A percentile compares a stretch with the other conserved stretches of the same genome.
These are phyloP conservation scores for Amphilophus citrinellus DNA, from an alignment of 2,113 vertebrate genomes.

Conservation along the genomic window DNA sequence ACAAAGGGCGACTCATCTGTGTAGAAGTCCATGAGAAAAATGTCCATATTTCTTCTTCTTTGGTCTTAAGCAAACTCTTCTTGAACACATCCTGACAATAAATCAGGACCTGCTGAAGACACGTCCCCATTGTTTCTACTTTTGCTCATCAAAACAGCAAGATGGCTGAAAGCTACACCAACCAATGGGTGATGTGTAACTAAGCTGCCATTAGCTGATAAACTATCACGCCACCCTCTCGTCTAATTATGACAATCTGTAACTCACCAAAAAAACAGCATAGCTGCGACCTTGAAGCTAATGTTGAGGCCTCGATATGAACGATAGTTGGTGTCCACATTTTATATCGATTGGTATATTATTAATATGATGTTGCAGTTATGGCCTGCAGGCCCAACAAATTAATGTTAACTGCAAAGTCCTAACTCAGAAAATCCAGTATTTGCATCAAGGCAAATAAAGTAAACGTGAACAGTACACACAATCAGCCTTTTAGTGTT, in stretches of 20 bases:
- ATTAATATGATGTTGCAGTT: not conserved
- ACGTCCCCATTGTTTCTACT: not conserved
- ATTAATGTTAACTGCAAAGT: not conserved
- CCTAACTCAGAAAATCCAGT: not conserved
- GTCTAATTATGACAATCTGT: not conserved
- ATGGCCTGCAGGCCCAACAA: not conserved
- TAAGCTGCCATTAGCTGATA: not conserved
- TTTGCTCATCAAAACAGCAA: not conserved
- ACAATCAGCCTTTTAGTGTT: not conserved
- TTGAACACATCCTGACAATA: rapidly evolving
- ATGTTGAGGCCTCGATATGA: no score
- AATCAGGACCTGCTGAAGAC: not conserved
- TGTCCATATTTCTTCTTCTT: not conserved
- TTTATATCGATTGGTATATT: not conserved
- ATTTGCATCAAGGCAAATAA: no score
- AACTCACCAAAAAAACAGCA: rapidly evolving
- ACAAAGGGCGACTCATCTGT: not conserved
- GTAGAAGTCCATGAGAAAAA: not conserved
- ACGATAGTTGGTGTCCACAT: not conserved
- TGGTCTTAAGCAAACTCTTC: no score
- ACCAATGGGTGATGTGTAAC: not conserved
- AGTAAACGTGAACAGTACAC: not conserved
- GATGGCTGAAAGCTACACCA: not conserved
- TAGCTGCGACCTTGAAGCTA: not conserved
- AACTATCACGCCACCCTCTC: not conserved